phyloP scores from a whole-genome alignment of 2,797 vertebrate species.

The Microctenopoma steveboyesi region DNA sequence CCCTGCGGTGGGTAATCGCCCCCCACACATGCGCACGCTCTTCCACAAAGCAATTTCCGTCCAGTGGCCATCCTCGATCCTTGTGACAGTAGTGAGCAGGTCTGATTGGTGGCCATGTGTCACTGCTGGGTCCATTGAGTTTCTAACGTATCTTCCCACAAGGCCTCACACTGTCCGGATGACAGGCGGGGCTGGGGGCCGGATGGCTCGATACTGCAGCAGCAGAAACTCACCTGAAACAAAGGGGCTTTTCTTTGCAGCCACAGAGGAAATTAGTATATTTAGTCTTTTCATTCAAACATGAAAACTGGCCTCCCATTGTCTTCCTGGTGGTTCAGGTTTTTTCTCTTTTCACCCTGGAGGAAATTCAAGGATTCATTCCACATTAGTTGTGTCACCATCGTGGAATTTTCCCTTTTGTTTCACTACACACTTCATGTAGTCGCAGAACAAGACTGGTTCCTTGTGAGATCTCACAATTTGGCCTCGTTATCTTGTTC shows the following conservation, averaged over 20 bases:
- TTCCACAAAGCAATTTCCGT: slow-evolving; percentile 3
- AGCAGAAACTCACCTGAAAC: slow-evolving; percentile 78
- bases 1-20: slow-evolving; percentile 25
- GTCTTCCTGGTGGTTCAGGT: slow-evolving; percentile 40
- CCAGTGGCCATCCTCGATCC: slow-evolving; percentile 54
- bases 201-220: slow-evolving; percentile 58
- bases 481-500: not conserved
- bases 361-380: slow-evolving; percentile 43
- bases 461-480: not conserved
- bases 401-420: slow-evolving; percentile 1
- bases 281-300: slow-evolving; percentile 54
- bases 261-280: slow-evolving; percentile 58
- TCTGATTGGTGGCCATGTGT: slow-evolving; percentile 65
- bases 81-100: slow-evolving; percentile 18
- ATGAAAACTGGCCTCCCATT: slow-evolving; percentile 42
- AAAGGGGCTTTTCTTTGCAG: slow-evolving; percentile 70
- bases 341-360: slow-evolving; percentile 27
- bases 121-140: slow-evolving; percentile 36
- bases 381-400: slow-evolving; percentile 14
- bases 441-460: not conserved
- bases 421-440: not conserved
- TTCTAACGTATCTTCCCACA: slow-evolving; percentile 53
- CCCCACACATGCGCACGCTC: slow-evolving; percentile 5
- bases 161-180: slow-evolving; percentile 53
- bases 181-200: slow-evolving; percentile 30